A percentile compares a stretch with the other conserved stretches of the same genome.
Conservation (phyloP, 2,113 vertebrate genomes). For the Oriolus oriolus region DNA sequence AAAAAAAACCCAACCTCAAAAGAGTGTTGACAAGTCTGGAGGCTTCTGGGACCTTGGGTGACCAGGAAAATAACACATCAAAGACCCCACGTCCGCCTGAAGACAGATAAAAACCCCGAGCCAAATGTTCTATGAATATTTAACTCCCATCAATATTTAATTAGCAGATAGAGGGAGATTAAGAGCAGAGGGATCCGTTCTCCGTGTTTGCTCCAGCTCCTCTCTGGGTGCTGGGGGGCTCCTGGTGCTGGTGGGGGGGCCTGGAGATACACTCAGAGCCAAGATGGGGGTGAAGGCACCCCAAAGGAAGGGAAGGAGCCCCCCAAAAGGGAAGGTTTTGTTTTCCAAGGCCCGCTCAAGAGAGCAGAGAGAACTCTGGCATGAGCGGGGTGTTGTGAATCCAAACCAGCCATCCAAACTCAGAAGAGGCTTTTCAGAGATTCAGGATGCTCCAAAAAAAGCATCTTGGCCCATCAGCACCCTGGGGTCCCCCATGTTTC, state of each 20-base stretch:
- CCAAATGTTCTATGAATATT: constrained; percentile 64
- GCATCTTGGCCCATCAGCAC: not conserved
- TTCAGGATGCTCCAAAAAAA: not conserved
- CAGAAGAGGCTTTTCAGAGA: not conserved
- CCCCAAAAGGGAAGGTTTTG: not conserved
- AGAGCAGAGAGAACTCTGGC: not conserved
- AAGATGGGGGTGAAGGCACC: rapidly evolving
- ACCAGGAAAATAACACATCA: constrained; percentile 53
- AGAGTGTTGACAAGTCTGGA: constrained; percentile 3
- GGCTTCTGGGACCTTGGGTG: constrained; percentile 2
- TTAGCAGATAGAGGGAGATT: constrained; percentile 34
- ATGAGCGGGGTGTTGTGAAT: rapidly evolving
- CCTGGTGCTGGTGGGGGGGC: rapidly evolving
- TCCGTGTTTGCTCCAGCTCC: not conserved
- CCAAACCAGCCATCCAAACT: not conserved
- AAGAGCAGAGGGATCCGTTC: constrained; percentile 9
- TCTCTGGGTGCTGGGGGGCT: not conserved
- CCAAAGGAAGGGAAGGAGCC: rapidly evolving
- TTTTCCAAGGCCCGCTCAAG: rapidly evolving
- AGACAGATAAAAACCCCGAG: constrained; percentile 32
- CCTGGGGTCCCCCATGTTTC: rapidly evolving
- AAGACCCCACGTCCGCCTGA: constrained; percentile 26
- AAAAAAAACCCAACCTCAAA: not conserved
- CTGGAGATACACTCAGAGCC: rapidly evolving
- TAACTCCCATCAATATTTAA: constrained; percentile 64